phyloP scores from a whole-genome alignment of 2,113 vertebrate genomes.

The Danionella cerebrum region DNA sequence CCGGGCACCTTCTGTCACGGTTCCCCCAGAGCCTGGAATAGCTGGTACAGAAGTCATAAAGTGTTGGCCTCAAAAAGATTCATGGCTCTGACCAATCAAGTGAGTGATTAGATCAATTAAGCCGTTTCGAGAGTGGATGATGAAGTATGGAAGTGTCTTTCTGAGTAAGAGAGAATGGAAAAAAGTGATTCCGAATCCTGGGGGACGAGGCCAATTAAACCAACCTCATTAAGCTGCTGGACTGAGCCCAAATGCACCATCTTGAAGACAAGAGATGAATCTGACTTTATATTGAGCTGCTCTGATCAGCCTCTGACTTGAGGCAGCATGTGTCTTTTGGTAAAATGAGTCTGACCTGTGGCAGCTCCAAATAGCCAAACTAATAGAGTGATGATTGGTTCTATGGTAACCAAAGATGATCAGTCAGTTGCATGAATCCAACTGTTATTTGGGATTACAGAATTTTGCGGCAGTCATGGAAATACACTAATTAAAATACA shows the following conservation, averaged over 20 bases:
- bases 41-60: constrained; percentile 48
- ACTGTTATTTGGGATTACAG: too few species aligned
- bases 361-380: not conserved
- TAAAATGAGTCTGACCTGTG: not conserved
- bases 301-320: not conserved
- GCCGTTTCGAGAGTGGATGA: constrained; percentile 51
- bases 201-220: constrained; percentile 58
- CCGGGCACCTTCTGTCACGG: not conserved
- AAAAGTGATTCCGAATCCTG: constrained; percentile 42
- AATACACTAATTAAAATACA: too few species aligned
- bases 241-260: constrained; percentile 49
- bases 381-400: not conserved
- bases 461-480: too few species aligned
- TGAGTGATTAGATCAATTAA: constrained; percentile 70
- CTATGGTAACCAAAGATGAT: too few species aligned
- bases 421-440: too few species aligned
- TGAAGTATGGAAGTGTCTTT: constrained; percentile 35
- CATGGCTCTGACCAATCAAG: constrained; percentile 60
- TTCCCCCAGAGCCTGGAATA: constrained; percentile 18
- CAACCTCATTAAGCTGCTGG: constrained; percentile 62
- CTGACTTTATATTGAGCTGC: constrained; percentile 9
- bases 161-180: constrained; percentile 27
- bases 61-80: constrained; percentile 50
- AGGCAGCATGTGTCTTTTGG: not conserved
- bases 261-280: constrained; percentile 42